phyloP scores from a whole-genome alignment of 2,113 vertebrate species.

The Protobothrops flavoviridis region DNA sequence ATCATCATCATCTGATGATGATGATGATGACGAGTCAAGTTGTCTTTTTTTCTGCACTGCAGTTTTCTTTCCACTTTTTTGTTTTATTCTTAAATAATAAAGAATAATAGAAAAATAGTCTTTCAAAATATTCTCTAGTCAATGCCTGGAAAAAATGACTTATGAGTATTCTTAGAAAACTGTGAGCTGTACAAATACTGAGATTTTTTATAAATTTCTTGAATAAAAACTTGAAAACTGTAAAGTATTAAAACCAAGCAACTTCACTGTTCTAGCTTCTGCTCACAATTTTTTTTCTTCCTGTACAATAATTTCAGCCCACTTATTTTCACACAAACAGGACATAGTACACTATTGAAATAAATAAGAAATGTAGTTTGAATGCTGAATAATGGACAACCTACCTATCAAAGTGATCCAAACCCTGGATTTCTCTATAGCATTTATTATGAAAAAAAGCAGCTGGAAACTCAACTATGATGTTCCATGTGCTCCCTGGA shows the following conservation, averaged over 20 bases:
- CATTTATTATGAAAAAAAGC: not conserved
- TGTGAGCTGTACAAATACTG: not conserved
- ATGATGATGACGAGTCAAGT: conserved; percentile 72
- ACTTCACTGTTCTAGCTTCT: not conserved
- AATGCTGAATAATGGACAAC: not conserved
- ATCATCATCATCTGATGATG: conserved; percentile 66
- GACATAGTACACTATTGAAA: not conserved
- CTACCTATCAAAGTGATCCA: not conserved
- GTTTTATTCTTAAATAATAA: conserved; percentile 75
- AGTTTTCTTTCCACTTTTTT: conserved; percentile 88
- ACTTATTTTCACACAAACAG: not conserved
- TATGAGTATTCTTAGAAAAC: not conserved
- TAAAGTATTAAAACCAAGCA: not conserved
- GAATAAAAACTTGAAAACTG: not conserved
- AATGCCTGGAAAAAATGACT: not conserved
- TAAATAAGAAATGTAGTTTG: not conserved
- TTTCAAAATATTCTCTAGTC: conserved; percentile 16
- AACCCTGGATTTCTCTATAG: not conserved
- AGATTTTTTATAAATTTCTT: not conserved
- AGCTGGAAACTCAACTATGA: not conserved
- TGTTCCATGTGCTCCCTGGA: not conserved
- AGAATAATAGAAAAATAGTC: conserved; percentile 3
- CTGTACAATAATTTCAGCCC: not conserved
- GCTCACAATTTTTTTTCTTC: not conserved
- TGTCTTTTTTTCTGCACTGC: conserved; percentile 81